Conservation (phyloP, 1,140 invertebrate genomes). For the Ceratina calcarata region DNA sequence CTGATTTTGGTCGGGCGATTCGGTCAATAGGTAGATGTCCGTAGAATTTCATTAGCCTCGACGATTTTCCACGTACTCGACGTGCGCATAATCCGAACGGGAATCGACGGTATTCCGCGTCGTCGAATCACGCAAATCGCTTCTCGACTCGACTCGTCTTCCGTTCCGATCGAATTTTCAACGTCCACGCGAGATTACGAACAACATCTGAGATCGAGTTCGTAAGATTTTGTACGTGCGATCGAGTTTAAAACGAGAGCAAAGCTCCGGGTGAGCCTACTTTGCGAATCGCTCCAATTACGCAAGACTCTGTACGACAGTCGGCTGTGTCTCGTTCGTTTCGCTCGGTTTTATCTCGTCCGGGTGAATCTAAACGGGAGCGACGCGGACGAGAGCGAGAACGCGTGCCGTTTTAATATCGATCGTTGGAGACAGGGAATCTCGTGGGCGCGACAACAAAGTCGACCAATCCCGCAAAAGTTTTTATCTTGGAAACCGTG, state of each 20-base stretch:
- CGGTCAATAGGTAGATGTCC: slow-evolving; percentile 38
- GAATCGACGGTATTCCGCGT: slow-evolving; percentile 41
- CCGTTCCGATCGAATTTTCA: not conserved
- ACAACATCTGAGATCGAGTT: slow-evolving; percentile 10
- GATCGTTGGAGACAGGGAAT: not conserved
- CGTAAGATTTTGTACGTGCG: not conserved
- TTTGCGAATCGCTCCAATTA: too few species aligned
- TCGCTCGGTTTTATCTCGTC: not conserved
- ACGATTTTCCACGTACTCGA: slow-evolving; percentile 26
- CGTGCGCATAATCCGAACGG: slow-evolving; percentile 31
- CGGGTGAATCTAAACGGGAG: not conserved
- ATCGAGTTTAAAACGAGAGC: too few species aligned
- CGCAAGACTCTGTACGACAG: not conserved
- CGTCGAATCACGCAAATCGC: slow-evolving; percentile 45
- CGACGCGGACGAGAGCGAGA: not conserved
- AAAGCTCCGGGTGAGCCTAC: too few species aligned
- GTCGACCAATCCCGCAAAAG: slow-evolving; percentile 14
- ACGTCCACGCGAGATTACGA: not conserved
- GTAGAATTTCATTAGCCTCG: slow-evolving; percentile 55
- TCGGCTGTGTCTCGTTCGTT: not conserved
- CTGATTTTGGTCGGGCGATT: slow-evolving; percentile 26
- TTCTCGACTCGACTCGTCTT: slow-evolving; percentile 1
- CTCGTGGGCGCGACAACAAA: not conserved
- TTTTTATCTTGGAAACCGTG: slow-evolving; percentile 7
- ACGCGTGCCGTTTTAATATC: not conserved